These are phyloP conservation scores for Sphinx pinastri DNA, from an alignment of 2,888 invertebrate genomes.

Conservation along the genomic window DNA sequence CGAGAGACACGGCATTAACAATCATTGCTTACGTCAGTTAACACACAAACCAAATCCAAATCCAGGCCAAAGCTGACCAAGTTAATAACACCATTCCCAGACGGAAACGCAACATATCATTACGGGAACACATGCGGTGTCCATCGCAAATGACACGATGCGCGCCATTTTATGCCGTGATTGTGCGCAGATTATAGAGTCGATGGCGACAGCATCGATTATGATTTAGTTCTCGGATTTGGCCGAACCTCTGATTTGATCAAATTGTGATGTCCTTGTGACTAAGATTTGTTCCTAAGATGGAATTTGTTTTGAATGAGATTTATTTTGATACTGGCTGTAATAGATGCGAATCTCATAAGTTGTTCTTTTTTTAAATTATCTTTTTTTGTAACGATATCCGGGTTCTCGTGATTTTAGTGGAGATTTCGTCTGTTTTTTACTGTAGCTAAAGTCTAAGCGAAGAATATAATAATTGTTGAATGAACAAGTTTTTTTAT, in stretches of 20 bases:
- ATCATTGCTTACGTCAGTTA: too few species aligned
- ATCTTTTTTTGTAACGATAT: too few species aligned
- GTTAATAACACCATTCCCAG: slow-evolving; percentile 16
- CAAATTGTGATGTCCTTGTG: slow-evolving; percentile 2
- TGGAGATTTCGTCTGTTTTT: too few species aligned
- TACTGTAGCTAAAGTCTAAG: too few species aligned
- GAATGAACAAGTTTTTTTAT: too few species aligned
- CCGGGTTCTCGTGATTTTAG: too few species aligned
- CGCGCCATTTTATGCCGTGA: slow-evolving; percentile 68
- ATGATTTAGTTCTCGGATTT: slow-evolving; percentile 23
- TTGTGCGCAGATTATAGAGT: slow-evolving; percentile 77
- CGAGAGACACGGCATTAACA: too few species aligned
- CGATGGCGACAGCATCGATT: slow-evolving; percentile 49
- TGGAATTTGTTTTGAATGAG: too few species aligned
- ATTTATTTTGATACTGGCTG: too few species aligned
- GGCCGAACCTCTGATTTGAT: slow-evolving; percentile 8
- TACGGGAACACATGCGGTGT: slow-evolving; percentile 40
- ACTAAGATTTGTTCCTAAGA: background rate
- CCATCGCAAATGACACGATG: slow-evolving; percentile 76
- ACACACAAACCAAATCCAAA: background rate
- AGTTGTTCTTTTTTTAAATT: too few species aligned
- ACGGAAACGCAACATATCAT: slow-evolving; percentile 17
- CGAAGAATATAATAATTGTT: too few species aligned
- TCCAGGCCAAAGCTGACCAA: slow-evolving; percentile 10
- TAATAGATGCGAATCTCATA: too few species aligned